Conservation (phyloP, 2,888 invertebrate genomes). For the Drosophila vallismaia region DNA sequence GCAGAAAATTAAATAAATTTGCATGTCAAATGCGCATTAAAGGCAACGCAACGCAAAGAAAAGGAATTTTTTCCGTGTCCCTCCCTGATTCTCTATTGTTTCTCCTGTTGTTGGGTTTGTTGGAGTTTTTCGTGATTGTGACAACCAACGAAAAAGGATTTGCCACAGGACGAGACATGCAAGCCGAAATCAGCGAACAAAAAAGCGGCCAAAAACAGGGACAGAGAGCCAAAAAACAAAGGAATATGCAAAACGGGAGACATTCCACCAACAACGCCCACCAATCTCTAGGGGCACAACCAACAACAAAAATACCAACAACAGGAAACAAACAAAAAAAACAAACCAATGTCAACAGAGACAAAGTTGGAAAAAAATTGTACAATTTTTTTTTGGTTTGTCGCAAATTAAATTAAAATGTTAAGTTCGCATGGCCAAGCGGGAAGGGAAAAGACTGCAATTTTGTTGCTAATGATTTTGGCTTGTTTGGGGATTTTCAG, state of each 20-base stretch:
- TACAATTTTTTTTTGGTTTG: slow-evolving; percentile 30
- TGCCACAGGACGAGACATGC: slow-evolving; percentile 56
- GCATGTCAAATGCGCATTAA: slow-evolving; percentile 77
- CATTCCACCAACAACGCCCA: slow-evolving; percentile 23
- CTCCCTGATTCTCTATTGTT: slow-evolving; percentile 1
- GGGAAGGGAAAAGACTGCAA: slow-evolving; percentile 43
- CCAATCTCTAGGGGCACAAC: slow-evolving; percentile 48
- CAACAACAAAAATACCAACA: slow-evolving; percentile 8
- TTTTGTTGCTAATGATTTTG: slow-evolving; percentile 75
- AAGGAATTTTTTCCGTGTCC: slow-evolving; percentile 22
- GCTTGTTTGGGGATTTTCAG: slow-evolving; percentile 69
- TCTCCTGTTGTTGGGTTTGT: slow-evolving; percentile 13
- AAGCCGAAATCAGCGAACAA: slow-evolving; percentile 28
- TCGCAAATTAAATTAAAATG: slow-evolving; percentile 72
- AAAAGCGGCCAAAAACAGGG: slow-evolving; percentile 19
- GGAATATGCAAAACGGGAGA: slow-evolving; percentile 50
- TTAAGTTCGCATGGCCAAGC: slow-evolving; percentile 46
- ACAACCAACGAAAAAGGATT: slow-evolving; percentile 66
- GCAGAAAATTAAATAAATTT: slow-evolving; percentile 78
- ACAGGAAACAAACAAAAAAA: slow-evolving; percentile 19
- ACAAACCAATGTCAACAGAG: slow-evolving; percentile 44
- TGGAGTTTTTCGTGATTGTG: slow-evolving; percentile 53
- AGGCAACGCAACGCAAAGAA: slow-evolving; percentile 38
- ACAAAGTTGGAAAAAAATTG: slow-evolving; percentile 30
- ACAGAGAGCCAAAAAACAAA: slow-evolving; percentile 29